Evolutionary conservation across 1,140 invertebrate species (phyloP), one percentile per base, ranked within the genome.

Genomic region (Pogonognathellus flavescens): DNA sequence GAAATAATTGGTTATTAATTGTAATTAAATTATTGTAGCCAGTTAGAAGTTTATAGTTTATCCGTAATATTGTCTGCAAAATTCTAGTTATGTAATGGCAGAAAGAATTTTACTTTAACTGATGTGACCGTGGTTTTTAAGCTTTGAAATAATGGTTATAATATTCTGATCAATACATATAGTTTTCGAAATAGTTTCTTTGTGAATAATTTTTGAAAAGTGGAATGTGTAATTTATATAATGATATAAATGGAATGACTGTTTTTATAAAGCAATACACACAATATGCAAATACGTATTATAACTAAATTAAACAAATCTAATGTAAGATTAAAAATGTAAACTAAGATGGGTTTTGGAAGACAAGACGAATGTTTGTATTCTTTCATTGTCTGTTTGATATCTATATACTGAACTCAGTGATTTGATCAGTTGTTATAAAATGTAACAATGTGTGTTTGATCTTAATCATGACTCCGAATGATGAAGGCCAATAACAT

Each of bases 241-340:
- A 76, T 13, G 14, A 25, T 18, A 76, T 31, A 70, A 76, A 76
- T 50, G 6, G 70, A 76, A 76, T 76, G 70, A 76, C 70, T 76
- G 70, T 76, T 76, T 76, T 76, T 76, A 76, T 76, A 76, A 57
- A 76, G 70, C 70, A 76, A 76, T 76, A 76, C 70, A 76, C 31
- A 76, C 41, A 50, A 41, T 76, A 76, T 76, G 70, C 70, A 76
- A 76, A 49, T 76, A 76, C 70, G 70, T 76, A 76, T 49, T 50
- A 76, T 41, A 76, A 70, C 11, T 10, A 62, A n/a, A 62, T 18
- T 62, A 62, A 62, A n/a, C 18, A 70, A 20, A 25, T 70, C 2
- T 13, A 70, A 0, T 41, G 31, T 41, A 41, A 62, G 25, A 14
- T 50, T 76, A 41, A n/a, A 76, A 22, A 31, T 25, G 62, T 76